Conservation (phyloP, 2,888 invertebrate genomes). For the Prenolepis imparis region DNA sequence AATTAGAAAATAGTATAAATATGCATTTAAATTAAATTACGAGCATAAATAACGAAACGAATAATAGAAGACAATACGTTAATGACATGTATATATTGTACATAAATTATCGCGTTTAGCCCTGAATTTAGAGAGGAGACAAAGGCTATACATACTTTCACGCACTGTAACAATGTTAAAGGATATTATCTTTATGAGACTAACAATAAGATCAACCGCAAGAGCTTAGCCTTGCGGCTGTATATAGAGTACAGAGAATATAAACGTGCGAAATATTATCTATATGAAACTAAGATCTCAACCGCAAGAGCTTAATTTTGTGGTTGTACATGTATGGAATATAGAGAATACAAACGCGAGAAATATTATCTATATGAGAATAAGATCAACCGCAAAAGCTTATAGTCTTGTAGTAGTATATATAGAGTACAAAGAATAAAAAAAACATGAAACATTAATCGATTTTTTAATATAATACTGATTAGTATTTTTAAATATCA, state of each 20-base stretch:
- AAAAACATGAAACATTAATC: not conserved
- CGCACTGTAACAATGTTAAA: not conserved
- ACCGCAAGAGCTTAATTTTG: not conserved
- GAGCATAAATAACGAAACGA: not conserved
- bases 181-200: not conserved
- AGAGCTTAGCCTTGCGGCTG: not conserved
- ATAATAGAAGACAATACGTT: not conserved
- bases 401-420: not conserved
- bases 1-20: conserved; percentile 1
- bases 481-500: not conserved
- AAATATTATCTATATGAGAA: not conserved
- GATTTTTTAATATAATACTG: not conserved
- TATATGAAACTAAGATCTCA: not conserved
- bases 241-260: not conserved
- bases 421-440: not conserved
- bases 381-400: not conserved
- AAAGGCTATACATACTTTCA: conserved; percentile 13
- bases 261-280: not conserved
- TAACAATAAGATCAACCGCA: not conserved
- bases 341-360: not conserved
- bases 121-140: conserved; percentile 39
- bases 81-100: not conserved
- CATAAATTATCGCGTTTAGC: not conserved
- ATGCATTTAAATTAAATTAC: conserved; percentile 10
- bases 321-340: not conserved